Conservation (phyloP, 2,113 vertebrate genomes). For the Phalacrocorax pelagicus region DNA sequence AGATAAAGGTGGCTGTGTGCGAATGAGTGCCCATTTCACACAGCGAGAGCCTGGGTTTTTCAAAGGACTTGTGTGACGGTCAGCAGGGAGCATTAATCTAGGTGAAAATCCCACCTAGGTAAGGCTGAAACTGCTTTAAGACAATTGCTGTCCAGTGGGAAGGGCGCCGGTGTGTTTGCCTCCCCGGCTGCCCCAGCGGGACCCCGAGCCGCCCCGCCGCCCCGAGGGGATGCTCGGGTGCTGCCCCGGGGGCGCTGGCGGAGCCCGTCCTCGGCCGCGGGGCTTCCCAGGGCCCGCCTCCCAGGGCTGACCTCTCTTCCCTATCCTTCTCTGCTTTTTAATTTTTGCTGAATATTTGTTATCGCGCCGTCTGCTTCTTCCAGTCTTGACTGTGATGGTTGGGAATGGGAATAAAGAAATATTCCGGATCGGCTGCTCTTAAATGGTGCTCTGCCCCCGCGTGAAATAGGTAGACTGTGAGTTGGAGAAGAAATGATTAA, state of each 20-base stretch:
- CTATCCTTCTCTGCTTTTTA: fast-evolving
- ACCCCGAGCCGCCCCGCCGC: background rate
- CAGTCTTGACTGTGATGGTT: background rate
- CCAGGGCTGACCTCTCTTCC: background rate
- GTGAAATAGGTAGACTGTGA: background rate
- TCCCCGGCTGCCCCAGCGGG: background rate
- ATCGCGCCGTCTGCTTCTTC: fast-evolving
- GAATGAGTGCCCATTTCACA: fast-evolving
- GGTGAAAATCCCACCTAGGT: background rate
- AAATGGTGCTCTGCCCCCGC: background rate
- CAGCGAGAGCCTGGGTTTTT: background rate
- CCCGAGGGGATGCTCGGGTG: background rate
- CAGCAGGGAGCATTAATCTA: background rate
- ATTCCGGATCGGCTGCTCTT: background rate
- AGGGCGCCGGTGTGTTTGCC: fast-evolving
- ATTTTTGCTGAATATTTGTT: background rate
- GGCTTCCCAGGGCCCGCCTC: background rate
- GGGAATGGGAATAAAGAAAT: background rate
- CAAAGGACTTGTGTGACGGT: fast-evolving
- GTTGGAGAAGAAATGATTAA: background rate
- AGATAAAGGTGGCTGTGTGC: background rate
- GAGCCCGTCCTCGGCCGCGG: background rate
- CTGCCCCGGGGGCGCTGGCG: background rate
- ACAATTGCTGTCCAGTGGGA: background rate
- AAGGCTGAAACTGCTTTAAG: background rate